These are phyloP conservation scores for Zaprionus lachaisei DNA, from an alignment of 1,140 invertebrate genomes.

Conservation along the genomic window DNA sequence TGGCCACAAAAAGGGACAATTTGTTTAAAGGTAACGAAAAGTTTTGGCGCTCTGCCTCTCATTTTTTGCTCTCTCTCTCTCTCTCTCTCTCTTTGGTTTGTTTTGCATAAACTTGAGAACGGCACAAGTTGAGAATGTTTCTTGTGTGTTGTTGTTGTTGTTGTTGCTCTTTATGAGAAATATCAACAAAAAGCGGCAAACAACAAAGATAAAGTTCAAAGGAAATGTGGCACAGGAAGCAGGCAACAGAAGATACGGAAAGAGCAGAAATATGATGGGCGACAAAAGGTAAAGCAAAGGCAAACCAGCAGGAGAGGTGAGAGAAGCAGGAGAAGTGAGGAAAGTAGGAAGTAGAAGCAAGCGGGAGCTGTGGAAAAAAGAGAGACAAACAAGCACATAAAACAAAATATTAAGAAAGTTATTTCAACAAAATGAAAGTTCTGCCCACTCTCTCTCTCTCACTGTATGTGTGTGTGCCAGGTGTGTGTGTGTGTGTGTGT, in stretches of 20 bases:
- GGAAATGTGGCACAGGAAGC: slow-evolving; percentile 71
- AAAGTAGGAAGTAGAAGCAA: neutral
- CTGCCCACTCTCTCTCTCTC: slow-evolving; percentile 24
- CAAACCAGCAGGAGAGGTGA: neutral
- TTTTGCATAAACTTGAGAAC: slow-evolving; percentile 71
- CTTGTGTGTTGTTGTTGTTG: slow-evolving; percentile 20
- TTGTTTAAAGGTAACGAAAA: slow-evolving; percentile 76
- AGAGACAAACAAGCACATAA: slow-evolving; percentile 28
- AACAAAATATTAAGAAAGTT: slow-evolving; percentile 79
- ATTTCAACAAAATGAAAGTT: slow-evolving; percentile 71
- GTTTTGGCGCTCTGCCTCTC: slow-evolving; percentile 54
- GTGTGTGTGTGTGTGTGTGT: slow-evolving; percentile 20
- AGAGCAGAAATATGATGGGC: slow-evolving; percentile 34
- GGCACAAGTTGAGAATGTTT: slow-evolving; percentile 72
- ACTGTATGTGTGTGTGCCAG: neutral
- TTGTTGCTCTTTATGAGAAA: slow-evolving; percentile 48
- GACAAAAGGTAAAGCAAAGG: slow-evolving; percentile 28
- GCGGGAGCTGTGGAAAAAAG: neutral
- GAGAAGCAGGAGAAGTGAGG: neutral
- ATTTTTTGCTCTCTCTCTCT: neutral
- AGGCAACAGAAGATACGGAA: slow-evolving; percentile 49
- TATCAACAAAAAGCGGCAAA: slow-evolving; percentile 59
- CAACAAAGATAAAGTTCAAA: slow-evolving; percentile 77
- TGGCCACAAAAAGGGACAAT: slow-evolving; percentile 64
- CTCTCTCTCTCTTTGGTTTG: slow-evolving; percentile 14